Conservation (phyloP, 2,888 invertebrate species). For the Graphium colonna region DNA sequence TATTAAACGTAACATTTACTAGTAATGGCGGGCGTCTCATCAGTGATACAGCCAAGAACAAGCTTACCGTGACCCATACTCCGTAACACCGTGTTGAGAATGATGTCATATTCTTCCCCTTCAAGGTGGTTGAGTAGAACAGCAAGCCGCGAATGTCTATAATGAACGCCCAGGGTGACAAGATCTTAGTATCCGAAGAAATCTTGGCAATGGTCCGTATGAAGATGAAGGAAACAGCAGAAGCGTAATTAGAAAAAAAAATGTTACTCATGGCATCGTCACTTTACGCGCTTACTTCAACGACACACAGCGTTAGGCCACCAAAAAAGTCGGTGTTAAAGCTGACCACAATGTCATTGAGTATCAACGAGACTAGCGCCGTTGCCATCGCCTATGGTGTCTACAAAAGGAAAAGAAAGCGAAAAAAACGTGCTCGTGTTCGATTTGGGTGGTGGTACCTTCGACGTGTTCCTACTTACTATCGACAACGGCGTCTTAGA, state of each 20-base stretch:
- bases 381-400: conserved; percentile 98
- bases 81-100: conserved; percentile 99
- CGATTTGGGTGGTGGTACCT: conserved; percentile 99
- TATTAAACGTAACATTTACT: conserved; percentile 98
- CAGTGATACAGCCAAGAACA: conserved; percentile 99
- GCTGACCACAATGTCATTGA: conserved; percentile 95
- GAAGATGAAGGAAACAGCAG: conserved; percentile 99
- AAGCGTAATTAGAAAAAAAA: conserved; percentile 98
- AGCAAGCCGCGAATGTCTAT: conserved; percentile 97
- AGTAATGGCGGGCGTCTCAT: conserved; percentile 97
- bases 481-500: conserved; percentile 99
- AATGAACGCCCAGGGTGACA: conserved; percentile 89
- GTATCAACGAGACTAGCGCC: conserved; percentile 98
- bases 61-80: conserved; percentile 98
- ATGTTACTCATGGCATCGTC: conserved; percentile 88
- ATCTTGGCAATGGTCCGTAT: conserved; percentile 98
- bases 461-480: conserved; percentile 98
- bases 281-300: conserved; percentile 99
- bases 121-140: conserved; percentile 95
- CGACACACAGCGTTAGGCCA: conserved; percentile 99
- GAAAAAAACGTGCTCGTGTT: conserved; percentile 99
- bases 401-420: conserved; percentile 97
- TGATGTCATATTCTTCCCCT: conserved; percentile 98
- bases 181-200: conserved; percentile 98
- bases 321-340: conserved; percentile 98